These are phyloP conservation scores for Melanogrammus aeglefinus DNA, from an alignment of 2,797 vertebrate species.

Conservation along the genomic window DNA sequence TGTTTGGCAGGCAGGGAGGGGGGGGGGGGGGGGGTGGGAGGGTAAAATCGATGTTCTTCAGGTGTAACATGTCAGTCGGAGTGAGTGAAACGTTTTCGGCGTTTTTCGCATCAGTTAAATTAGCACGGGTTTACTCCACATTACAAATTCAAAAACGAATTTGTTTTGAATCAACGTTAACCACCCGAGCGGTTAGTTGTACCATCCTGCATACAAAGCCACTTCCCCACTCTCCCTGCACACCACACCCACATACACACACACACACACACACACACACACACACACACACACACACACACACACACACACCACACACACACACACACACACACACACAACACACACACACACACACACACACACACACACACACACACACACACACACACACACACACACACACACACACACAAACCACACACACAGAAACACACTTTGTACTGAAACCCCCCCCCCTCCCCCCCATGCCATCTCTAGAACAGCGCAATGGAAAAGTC, in stretches of 20 bases:
- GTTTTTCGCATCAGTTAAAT: too few species aligned
- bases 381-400: neutral
- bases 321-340: neutral
- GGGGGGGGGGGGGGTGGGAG: neutral
- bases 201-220: neutral
- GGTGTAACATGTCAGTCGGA: neutral
- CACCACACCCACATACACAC: neutral
- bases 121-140: neutral
- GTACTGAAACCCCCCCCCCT: neutral
- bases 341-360: constrained; percentile 1
- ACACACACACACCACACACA: neutral
- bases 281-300: neutral
- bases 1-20: constrained; percentile 26
- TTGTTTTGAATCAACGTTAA: neutral
- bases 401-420: neutral
- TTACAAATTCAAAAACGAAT: neutral
- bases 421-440: constrained; percentile 6
- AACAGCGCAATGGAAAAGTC: constrained; percentile 10
- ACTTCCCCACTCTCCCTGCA: neutral
- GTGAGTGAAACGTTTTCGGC: neutral
- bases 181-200: neutral
- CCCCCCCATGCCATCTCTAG: neutral
- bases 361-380: neutral
- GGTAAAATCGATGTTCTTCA: neutral
- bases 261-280: too few species aligned